phyloP scores from a whole-genome alignment of 2,113 vertebrate species.

The Thomomys bottae region DNA sequence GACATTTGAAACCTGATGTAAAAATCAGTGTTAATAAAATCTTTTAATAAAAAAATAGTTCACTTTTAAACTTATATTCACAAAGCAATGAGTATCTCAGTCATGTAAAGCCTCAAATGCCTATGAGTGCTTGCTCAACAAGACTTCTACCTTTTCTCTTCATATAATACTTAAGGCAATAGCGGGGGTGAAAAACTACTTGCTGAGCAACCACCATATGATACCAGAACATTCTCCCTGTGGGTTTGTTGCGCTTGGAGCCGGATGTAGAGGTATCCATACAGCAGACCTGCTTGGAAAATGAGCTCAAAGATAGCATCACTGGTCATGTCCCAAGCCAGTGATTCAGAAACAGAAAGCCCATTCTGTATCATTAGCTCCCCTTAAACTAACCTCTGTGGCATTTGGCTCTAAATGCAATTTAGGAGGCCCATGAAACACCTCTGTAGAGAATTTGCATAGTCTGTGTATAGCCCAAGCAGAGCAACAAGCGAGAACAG shows the following conservation, averaged over 20 bases:
- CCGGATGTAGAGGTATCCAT: not conserved
- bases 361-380: not conserved
- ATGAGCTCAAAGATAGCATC: not conserved
- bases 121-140: not conserved
- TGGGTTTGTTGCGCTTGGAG: not conserved
- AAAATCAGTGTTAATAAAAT: too few relatives aligned
- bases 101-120: not conserved
- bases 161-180: not conserved
- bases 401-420: not conserved
- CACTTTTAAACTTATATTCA: too few relatives aligned
- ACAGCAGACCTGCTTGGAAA: not conserved
- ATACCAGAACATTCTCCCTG: not conserved
- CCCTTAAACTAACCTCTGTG: not conserved
- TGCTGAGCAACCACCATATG: not conserved
- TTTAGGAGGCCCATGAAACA: not conserved
- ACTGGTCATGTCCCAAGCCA: not conserved
- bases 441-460: not conserved
- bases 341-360: not conserved
- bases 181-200: not conserved
- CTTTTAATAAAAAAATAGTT: too few relatives aligned
- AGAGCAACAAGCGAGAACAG: not conserved
- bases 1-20: too few relatives aligned
- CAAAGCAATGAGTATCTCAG: too few relatives aligned
- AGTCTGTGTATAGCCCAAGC: not conserved
- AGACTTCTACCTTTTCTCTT: constrained; percentile 31